Percentiles rank a stretch among this genome's conserved stretches.
These are phyloP conservation scores for Hypanus sabinus DNA, from an alignment of 2,113 vertebrate species.

Conservation along the genomic window DNA sequence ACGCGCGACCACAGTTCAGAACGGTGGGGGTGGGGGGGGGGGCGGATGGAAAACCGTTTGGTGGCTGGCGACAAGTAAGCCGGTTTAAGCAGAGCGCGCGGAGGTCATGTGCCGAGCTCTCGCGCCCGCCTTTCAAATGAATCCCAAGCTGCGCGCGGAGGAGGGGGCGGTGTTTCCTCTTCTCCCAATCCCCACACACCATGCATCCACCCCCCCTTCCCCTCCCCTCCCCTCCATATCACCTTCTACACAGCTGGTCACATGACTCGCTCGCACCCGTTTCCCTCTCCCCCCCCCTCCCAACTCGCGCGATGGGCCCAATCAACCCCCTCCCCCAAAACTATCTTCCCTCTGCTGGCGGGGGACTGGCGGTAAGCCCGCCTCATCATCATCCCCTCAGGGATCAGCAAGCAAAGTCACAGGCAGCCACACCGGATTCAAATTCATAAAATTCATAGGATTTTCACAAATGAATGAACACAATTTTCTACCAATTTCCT, in stretches of 20 bases:
- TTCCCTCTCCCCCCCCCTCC: neutral
- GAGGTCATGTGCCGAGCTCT: neutral
- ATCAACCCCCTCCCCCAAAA: conserved; percentile 39
- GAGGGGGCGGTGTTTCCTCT: neutral
- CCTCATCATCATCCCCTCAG: conserved; percentile 75
- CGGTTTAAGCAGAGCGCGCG: neutral
- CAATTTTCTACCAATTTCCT: conserved; percentile 99
- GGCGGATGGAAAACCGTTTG: no score
- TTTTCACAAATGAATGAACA: conserved; percentile 98
- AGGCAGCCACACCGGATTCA: conserved; percentile 95
- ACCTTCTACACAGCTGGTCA: neutral
- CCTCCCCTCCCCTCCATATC: no score
- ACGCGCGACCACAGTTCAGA: no score
- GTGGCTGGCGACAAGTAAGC: no score
- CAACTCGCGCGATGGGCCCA: neutral
- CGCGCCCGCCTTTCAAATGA: neutral
- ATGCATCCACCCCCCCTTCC: no score
- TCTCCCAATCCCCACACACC: neutral
- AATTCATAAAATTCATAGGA: conserved; percentile 99
- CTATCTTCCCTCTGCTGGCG: conserved; percentile 44
- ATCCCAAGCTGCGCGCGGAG: no score
- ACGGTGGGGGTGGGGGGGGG: neutral
- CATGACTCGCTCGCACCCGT: conserved; percentile 7
- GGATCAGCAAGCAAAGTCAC: conserved; percentile 93
- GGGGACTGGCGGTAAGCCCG: conserved; percentile 66